Base-by-base conservation (phyloP, 2,888 invertebrate genomes). In the Mechanitis mazaeus region DNA sequence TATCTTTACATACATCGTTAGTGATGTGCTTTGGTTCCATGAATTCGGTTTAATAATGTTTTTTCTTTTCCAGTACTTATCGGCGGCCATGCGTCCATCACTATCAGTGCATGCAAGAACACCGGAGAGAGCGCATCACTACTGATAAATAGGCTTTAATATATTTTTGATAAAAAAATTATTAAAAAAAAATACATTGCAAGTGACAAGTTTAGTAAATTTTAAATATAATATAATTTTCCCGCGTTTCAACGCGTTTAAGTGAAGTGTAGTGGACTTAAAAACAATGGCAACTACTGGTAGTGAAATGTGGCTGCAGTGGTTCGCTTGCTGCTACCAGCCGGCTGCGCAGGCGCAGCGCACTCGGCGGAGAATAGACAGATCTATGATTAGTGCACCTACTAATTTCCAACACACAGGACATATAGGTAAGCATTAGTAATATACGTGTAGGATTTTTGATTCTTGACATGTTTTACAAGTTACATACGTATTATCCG, bases 321-420 rank as follows among this genome's bases (percentile, higher is more conserved):
- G 96, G 94, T 97, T 97, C 90, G 95, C 96, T 69, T 97, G 97
- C 87, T 97, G 97, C 88, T 94, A 96, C 78, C 96, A 96, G 78
- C 95, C 94, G 71, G 94, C 95, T 61, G 94, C 94, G 72, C 95
- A 93, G 71, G 92, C 93, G 71, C 93, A 94, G 79, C 91, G 94
- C 72, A 92, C 92, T 70, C 92, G 95, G 77, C 92, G 94, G 85
- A 93, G 94, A 86, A 95, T 95, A 91, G 95, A 95, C 89, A 93
- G 97, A 68, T 96, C 96, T 66, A 98, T 98, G 98, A 98, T 98
- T 78, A 96, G 98, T 45, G 94, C 94, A 71, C 98, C 98, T 12
- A 98, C 96, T 72, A 97, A 98, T 91, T 98, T 98, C 84, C 95
- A 96, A 78, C 98, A 98, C 85, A 98, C 98, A 53, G 96, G 95